These are phyloP conservation scores for Caerostris darwini DNA, from an alignment of 1,140 invertebrate species.

Conservation along the genomic window DNA sequence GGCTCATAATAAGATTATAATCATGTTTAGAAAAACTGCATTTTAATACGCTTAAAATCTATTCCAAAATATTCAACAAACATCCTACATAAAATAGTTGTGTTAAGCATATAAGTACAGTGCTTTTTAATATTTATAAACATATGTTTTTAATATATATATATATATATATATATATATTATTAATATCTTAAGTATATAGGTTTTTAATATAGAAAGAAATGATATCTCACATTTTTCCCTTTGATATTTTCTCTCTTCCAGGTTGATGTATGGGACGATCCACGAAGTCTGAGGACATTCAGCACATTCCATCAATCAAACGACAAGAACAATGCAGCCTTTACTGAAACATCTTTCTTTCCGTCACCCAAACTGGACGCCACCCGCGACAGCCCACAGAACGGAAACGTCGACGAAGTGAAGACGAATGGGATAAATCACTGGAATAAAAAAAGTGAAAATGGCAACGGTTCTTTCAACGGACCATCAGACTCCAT, in stretches of 20 bases:
- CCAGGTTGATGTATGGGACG: conserved; percentile 66
- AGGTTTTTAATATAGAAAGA: too few relatives aligned
- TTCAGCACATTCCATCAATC: conserved; percentile 72
- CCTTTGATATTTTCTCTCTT: neutral
- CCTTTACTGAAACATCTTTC: conserved; percentile 47
- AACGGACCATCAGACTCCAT: neutral
- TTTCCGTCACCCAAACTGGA: neutral
- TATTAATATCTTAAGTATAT: too few relatives aligned
- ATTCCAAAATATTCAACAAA: too few relatives aligned
- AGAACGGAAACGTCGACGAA: neutral
- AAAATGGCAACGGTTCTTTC: conserved; percentile 35
- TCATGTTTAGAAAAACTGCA: too few relatives aligned
- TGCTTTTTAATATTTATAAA: too few relatives aligned
- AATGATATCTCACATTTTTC: too few relatives aligned
- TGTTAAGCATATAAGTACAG: too few relatives aligned
- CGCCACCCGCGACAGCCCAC: neutral
- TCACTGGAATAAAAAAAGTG: neutral
- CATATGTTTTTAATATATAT: too few relatives aligned
- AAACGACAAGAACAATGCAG: conserved; percentile 40
- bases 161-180: too few relatives aligned
- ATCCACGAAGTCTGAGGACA: conserved; percentile 60
- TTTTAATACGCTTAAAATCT: too few relatives aligned
- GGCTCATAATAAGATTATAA: too few relatives aligned
- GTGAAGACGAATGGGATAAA: conserved; percentile 13
- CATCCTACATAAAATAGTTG: too few relatives aligned